Evolutionary conservation across 2,113 vertebrate species (phyloP).

Genomic region (Cochlearius cochlearius): DNA sequence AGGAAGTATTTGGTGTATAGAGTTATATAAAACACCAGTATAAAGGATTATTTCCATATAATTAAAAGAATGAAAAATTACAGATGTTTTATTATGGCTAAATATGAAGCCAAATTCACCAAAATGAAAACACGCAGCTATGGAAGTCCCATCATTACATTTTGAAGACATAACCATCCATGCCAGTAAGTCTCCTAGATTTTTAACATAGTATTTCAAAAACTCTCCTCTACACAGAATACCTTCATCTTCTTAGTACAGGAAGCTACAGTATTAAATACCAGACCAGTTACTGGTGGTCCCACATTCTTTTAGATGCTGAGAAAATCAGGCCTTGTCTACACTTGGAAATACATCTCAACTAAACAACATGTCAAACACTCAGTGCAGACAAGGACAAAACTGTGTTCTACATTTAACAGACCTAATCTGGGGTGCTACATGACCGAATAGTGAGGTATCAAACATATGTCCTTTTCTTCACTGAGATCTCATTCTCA

Average conservation of each 20-base stretch:
- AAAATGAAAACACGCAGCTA: neutral
- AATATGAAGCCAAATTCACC: neutral
- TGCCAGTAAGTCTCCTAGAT: neutral
- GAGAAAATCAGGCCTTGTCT: neutral
- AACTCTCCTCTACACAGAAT: neutral
- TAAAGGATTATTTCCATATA: neutral
- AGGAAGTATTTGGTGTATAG: neutral
- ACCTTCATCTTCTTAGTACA: neutral
- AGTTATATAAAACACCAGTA: neutral
- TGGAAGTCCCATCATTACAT: neutral
- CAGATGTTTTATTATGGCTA: neutral
- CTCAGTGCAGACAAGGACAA: conserved; percentile 19
- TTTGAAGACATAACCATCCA: neutral
- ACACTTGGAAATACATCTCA: neutral
- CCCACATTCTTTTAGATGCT: neutral
- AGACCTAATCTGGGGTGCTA: neutral
- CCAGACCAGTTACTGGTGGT: neutral
- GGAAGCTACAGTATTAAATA: neutral
- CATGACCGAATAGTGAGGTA: neutral
- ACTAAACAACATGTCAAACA: neutral
- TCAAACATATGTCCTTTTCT: neutral
- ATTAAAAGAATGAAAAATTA: neutral
- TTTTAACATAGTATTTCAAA: neutral
- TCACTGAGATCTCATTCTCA: neutral
- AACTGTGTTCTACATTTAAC: neutral